Percentiles rank a stretch among this genome's conserved stretches.
Conservation (phyloP, 2,888 invertebrate species). For the Chrysolina oricalcia region DNA sequence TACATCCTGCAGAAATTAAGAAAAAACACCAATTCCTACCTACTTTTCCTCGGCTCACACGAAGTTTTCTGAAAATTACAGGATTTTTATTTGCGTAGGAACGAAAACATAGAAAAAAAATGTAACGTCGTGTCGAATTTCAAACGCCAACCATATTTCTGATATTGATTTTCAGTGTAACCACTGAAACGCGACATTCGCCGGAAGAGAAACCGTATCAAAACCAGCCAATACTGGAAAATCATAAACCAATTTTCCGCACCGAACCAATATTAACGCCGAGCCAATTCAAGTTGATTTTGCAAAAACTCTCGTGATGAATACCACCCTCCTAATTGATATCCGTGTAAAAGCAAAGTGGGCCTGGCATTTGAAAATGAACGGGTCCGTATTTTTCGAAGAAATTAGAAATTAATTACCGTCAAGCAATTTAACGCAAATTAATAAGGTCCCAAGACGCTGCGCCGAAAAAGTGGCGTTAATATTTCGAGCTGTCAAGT, state of each 20-base stretch:
- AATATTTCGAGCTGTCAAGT: conserved; percentile 52
- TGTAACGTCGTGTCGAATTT: too few species aligned
- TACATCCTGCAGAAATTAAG: too few species aligned
- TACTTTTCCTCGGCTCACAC: too few species aligned
- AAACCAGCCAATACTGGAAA: too few species aligned
- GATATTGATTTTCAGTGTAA: too few species aligned
- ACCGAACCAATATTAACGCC: not conserved
- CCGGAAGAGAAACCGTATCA: too few species aligned
- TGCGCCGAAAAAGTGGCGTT: conserved; percentile 46
- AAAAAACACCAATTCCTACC: too few species aligned
- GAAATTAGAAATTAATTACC: conserved; percentile 56
- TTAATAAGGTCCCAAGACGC: conserved; percentile 51
- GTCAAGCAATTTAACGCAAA: conserved; percentile 54
- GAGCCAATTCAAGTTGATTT: not conserved
- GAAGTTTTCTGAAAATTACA: too few species aligned
- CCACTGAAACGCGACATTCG: too few species aligned
- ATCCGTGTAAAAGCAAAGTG: conserved; percentile 10
- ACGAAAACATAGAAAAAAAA: too few species aligned
- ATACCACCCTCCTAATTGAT: conserved; percentile 27
- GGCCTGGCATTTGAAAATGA: conserved; percentile 35
- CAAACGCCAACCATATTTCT: too few species aligned
- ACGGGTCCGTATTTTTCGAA: conserved; percentile 52
- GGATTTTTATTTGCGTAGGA: too few species aligned
- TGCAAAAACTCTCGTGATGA: not conserved
- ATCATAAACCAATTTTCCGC: not conserved